A percentile compares a stretch with the other conserved stretches of the same genome.
Evolutionary conservation across 2,888 invertebrate species (phyloP).

Genomic region (Abrostola tripartita): DNA sequence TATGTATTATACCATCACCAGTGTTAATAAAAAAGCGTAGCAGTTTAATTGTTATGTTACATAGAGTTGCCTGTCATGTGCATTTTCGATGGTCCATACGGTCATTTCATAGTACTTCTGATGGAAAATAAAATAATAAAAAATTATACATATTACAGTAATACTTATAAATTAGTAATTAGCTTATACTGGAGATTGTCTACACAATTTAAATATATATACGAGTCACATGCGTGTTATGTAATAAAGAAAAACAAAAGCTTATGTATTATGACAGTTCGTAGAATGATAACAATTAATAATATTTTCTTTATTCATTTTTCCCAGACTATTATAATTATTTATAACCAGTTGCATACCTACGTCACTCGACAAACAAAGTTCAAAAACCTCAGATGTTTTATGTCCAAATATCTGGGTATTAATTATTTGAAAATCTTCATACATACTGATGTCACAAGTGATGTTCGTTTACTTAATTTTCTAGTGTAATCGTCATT

Average conservation of each 20-base stretch:
- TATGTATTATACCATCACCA: constrained; percentile 78
- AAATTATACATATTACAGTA: constrained; percentile 23
- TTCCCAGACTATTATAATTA: constrained; percentile 23
- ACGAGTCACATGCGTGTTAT: constrained; percentile 39
- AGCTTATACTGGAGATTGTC: constrained; percentile 12
- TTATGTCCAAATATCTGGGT: constrained; percentile 40
- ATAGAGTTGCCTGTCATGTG: constrained; percentile 76
- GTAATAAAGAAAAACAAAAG: constrained; percentile 17
- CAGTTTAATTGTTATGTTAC: constrained; percentile 59
- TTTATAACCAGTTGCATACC: constrained; percentile 39
- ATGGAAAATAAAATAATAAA: constrained; percentile 39
- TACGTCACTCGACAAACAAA: constrained; percentile 32
- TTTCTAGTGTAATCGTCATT: constrained; percentile 33
- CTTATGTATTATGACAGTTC: constrained; percentile 15
- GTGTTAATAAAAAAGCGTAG: constrained; percentile 73
- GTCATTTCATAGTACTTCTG: constrained; percentile 58
- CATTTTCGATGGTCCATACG: constrained; percentile 84
- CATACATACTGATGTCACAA: constrained; percentile 40
- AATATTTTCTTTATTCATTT: constrained; percentile 5
- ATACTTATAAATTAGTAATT: constrained; percentile 22
- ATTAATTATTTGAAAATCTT: constrained; percentile 30
- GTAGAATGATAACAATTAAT: constrained; percentile 29
- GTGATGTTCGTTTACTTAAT: constrained; percentile 41
- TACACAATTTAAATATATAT: constrained; percentile 27
- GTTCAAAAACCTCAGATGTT: constrained; percentile 54